Base-by-base conservation (phyloP, 1,140 invertebrate genomes). In the Aphaenogaster floridana region DNA sequence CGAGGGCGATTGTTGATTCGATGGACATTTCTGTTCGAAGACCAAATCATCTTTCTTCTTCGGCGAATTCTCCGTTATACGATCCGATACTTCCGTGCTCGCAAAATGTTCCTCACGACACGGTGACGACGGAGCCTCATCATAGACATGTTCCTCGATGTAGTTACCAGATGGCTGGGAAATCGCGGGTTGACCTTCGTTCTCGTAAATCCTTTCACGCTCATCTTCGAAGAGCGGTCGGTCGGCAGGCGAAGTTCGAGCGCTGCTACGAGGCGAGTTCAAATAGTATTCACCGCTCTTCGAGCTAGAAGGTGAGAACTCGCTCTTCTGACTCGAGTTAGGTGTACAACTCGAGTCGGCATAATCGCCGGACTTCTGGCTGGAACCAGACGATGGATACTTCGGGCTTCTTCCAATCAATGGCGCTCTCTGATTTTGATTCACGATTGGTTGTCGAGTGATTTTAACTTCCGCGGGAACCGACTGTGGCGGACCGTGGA, bases 231-330 rank as follows among this genome's bases (percentile, higher is more conserved):
- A 84, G 1, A 59, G n/a, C 13, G 50, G 36, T 13, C 84, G 61
- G 2, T 54, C 89, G 42, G 57, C 86, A 0, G 93, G 92, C 0
- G 92, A 94, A 3, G 90, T 76, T 42, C 89, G 90, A 1, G 89
- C 89, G 52, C 94, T 94, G 17, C 91, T 92, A 9, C 93, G 87
- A 0, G 94, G 93, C 28, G 94, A 95, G 59, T 94, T 91, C 3
- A 95, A 79, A 68, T 95, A 95, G 50, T 95, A 95, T 48, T 95
- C 94, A 0, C 94, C 94, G 89, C 94, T 95, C 71, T 95, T 95
- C 1, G 94, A 95, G 74, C 94, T 95, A 1, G 93, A 89, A 0
- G 94, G 94, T 17, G 94, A 95, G 78, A 95, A 95, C 77, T 94
- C 94, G 68, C 94, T 95, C 61, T 95, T 95, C 66, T 95, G 94